phyloP scores from a whole-genome alignment of 2,797 vertebrate genomes.

The Brachymystax lenok region DNA sequence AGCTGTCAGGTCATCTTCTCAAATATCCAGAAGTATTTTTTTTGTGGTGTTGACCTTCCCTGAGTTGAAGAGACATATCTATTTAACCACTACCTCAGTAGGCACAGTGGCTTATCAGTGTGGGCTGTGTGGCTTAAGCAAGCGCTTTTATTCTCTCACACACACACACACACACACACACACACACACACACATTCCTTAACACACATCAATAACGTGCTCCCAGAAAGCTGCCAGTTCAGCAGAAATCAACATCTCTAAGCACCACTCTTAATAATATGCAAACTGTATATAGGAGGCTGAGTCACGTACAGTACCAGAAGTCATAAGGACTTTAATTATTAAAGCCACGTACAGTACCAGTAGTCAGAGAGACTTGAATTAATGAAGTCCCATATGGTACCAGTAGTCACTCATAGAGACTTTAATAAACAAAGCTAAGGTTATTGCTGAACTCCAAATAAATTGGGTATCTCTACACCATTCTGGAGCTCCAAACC shows the following conservation, averaged over 20 bases:
- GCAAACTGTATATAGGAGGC: not conserved
- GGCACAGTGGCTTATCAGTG: slow-evolving; percentile 37
- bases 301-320: too few relatives aligned
- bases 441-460: slow-evolving; percentile 29
- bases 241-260: slow-evolving; percentile 32
- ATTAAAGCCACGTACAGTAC: too few relatives aligned
- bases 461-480: not conserved
- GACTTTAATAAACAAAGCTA: slow-evolving; percentile 6
- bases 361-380: too few relatives aligned
- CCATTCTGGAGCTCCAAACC: not conserved
- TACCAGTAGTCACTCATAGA: not conserved
- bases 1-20: slow-evolving; percentile 79
- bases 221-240: slow-evolving; percentile 15
- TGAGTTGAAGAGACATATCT: slow-evolving; percentile 59
- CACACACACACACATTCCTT: not conserved
- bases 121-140: slow-evolving; percentile 49
- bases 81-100: slow-evolving; percentile 69
- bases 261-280: not conserved
- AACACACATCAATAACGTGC: slow-evolving; percentile 15
- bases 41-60: slow-evolving; percentile 74
- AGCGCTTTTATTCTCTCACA: slow-evolving; percentile 35
- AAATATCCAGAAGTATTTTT: slow-evolving; percentile 75
- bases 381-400: too few relatives aligned
- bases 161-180: too few relatives aligned
- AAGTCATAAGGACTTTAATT: too few relatives aligned